phyloP scores from a whole-genome alignment of 2,888 invertebrate genomes.

The Caradrina kadenii region DNA sequence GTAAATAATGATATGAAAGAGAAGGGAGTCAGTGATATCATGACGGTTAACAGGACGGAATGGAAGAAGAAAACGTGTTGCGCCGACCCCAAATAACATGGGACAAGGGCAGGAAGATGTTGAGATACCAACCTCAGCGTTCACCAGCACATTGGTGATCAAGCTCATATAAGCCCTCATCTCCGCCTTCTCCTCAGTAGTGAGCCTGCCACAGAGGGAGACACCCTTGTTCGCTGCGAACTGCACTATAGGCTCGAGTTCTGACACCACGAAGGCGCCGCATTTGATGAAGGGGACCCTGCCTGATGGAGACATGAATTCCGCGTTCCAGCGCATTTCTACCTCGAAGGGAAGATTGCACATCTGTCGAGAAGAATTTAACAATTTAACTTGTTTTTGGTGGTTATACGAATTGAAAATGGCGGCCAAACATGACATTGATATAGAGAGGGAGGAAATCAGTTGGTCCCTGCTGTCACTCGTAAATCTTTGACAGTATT shows the following conservation, averaged over 20 bases:
- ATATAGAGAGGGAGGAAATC: no score
- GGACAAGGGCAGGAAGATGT: no score
- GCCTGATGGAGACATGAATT: conserved; percentile 98
- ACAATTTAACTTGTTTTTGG: no score
- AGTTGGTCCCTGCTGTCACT: no score
- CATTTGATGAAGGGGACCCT: conserved; percentile 97
- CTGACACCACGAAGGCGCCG: conserved; percentile 96
- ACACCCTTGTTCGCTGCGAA: conserved; percentile 96
- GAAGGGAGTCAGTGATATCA: no score
- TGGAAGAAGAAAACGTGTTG: no score
- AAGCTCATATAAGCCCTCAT: conserved; percentile 98
- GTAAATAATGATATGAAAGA: no score
- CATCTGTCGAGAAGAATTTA: conserved; percentile 89
- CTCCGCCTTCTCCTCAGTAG: conserved; percentile 95
- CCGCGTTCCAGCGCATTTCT: conserved; percentile 97
- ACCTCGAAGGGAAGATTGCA: conserved; percentile 95
- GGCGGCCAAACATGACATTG: no score
- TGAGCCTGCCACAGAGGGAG: conserved; percentile 93
- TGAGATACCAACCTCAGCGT: conserved; percentile 93
- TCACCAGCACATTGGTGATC: conserved; percentile 96
- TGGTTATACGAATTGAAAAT: no score
- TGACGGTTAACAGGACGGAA: no score
- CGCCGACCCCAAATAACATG: no score
- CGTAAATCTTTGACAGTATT: no score
- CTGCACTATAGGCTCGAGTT: conserved; percentile 97